phyloP scores from a whole-genome alignment of 2,888 invertebrate species.

The Phyto melanocephala region DNA sequence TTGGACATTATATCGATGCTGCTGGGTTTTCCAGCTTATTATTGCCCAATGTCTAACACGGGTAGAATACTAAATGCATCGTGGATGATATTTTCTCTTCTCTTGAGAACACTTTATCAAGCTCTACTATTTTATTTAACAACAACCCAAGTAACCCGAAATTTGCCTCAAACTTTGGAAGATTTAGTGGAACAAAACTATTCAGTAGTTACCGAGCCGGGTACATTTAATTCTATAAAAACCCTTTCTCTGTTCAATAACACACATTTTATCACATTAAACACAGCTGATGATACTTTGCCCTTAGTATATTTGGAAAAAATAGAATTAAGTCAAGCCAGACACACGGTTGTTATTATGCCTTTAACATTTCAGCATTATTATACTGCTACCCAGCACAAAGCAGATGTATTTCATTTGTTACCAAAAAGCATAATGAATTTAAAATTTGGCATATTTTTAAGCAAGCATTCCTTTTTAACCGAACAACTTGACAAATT shows the following conservation, averaged over 20 bases:
- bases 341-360: background rate
- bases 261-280: background rate
- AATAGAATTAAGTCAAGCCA: background rate
- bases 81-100: conserved; percentile 57
- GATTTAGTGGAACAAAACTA: conserved; percentile 44
- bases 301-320: conserved; percentile 18
- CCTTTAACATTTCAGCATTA: conserved; percentile 51
- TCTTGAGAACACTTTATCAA: conserved; percentile 65
- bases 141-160: conserved; percentile 42
- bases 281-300: conserved; percentile 9
- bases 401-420: conserved; percentile 38
- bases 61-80: conserved; percentile 47
- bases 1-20: conserved; percentile 9
- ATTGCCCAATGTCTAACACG: conserved; percentile 42
- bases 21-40: conserved; percentile 28
- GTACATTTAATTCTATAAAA: background rate
- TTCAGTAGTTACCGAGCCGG: conserved; percentile 40
- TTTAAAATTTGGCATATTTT: conserved; percentile 60
- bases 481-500: conserved; percentile 46
- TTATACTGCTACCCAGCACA: conserved; percentile 15
- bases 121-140: conserved; percentile 60
- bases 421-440: conserved; percentile 55
- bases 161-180: conserved; percentile 30
- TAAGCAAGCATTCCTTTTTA: conserved; percentile 65
- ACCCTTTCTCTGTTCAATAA: background rate